Evolutionary conservation across 2,797 vertebrate genomes (phyloP), one percentile per base, ranked within the genome.

Genomic region (Pitangus sulphuratus): DNA sequence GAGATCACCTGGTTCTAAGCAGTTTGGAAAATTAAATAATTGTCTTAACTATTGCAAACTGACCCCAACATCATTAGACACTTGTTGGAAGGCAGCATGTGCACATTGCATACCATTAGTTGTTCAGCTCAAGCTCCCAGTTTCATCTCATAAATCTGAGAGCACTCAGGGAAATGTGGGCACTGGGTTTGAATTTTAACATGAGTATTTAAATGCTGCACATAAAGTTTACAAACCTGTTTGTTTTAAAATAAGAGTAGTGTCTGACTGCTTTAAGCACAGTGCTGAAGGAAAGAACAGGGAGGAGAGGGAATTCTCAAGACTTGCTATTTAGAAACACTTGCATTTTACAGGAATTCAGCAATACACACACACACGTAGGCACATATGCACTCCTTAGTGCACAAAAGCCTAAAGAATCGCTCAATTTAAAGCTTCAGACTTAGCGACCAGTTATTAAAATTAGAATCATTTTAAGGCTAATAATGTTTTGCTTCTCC

Each of bases 191-290:
- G 97, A 97, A 98, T 98, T 96, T 98, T 98, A 98, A 98, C 96
- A 94, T n/a, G 93, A 96, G 95, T 97, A 98, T 98, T 98, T 97
- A 98, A 98, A 98, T 98, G 97, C 97, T 96, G 85, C 92, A 87
- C 96, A 91, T 96, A 97, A 94, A 97, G 96, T 97, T 97, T 98
- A 96, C 96, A 96, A 96, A 97, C 86, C 95, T 98, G 97, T 97
- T 98, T 98, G 97, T 97, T 97, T 98, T 96, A 97, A 97, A 98
- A 97, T 95, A 97, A 97, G 97, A 88, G 84, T 86, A 96, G 86
- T 88, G 82, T 95, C 90, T 96, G 97, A 97, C 96, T 94, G 89
- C 91, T 97, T 95, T 87, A 95, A 97, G 91, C 90, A 93, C 77
- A 70, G 92, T 30, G 70, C 68, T 91, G 81, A 94, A 93, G 71